These are phyloP conservation scores for Synergus laeviventris DNA, from an alignment of 2,888 invertebrate genomes.

Conservation along the genomic window DNA sequence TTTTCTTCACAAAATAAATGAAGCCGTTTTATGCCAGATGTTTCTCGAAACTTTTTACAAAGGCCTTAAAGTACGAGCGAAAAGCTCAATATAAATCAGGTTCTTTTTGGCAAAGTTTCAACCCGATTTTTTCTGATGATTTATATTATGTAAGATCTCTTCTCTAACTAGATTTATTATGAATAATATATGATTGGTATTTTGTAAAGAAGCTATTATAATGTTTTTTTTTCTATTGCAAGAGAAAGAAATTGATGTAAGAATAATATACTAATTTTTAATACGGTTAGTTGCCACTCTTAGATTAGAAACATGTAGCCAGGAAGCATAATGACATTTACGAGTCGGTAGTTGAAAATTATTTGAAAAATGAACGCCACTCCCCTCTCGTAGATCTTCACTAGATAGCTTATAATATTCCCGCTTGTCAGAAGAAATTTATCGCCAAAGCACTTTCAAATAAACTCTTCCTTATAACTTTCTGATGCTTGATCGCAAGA, in stretches of 20 bases:
- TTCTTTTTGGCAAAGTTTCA: too few relatives aligned
- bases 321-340: background rate
- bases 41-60: background rate
- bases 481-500: background rate
- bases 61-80: background rate
- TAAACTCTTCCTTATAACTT: background rate
- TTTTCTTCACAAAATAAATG: background rate
- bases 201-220: too few relatives aligned
- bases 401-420: background rate
- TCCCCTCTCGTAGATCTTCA: background rate
- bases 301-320: background rate
- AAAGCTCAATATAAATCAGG: too few relatives aligned
- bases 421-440: background rate
- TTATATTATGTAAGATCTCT: too few relatives aligned
- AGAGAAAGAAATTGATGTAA: background rate
- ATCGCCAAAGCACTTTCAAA: background rate
- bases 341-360: background rate
- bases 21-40: background rate
- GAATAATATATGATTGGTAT: too few relatives aligned
- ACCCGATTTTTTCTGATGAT: too few relatives aligned
- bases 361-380: background rate
- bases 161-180: too few relatives aligned
- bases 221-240: background rate
- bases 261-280: background rate
- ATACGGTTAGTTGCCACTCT: background rate